A percentile compares a stretch with the other conserved stretches of the same genome.
Evolutionary conservation across 2,888 invertebrate genomes (phyloP).

Genomic region (Scaptomyza flava): DNA sequence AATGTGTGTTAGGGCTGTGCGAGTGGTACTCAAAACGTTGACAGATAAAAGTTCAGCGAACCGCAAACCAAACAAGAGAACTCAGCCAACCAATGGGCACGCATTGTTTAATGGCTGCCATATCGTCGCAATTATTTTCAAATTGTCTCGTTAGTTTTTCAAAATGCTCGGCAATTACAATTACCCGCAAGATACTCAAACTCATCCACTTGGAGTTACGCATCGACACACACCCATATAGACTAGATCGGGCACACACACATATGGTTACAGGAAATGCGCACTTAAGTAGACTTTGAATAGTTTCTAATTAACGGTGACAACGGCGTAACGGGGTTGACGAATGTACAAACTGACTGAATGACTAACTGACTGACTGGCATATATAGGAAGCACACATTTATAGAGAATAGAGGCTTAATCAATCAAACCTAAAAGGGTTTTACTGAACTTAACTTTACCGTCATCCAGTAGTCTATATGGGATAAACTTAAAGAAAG

Average conservation of each 20-base stretch:
- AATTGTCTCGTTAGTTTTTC: conserved; percentile 75
- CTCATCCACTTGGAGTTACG: conserved; percentile 63
- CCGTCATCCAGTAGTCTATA: background rate
- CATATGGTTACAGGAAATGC: conserved; percentile 62
- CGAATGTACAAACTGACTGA: conserved; percentile 34
- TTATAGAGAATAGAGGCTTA: background rate
- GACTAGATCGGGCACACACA: conserved; percentile 34
- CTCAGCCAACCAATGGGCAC: conserved; percentile 62
- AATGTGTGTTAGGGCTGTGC: conserved; percentile 18
- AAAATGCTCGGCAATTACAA: conserved; percentile 72
- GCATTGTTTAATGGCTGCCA: conserved; percentile 67
- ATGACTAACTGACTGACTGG: conserved; percentile 14
- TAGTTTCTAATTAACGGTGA: conserved; percentile 76
- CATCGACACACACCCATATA: conserved; percentile 63
- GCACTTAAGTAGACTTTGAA: conserved; percentile 78
- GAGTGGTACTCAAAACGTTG: conserved; percentile 55
- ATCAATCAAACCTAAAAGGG: conserved; percentile 13
- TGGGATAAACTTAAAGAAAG: background rate
- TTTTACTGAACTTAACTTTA: background rate
- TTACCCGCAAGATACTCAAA: conserved; percentile 63
- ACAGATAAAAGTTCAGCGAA: conserved; percentile 77
- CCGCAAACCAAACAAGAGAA: conserved; percentile 49
- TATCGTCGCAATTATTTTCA: conserved; percentile 76
- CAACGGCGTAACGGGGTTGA: conserved; percentile 70
- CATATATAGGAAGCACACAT: background rate